Base-by-base conservation (phyloP, 2,113 vertebrate species). In the Lanius collurio region DNA sequence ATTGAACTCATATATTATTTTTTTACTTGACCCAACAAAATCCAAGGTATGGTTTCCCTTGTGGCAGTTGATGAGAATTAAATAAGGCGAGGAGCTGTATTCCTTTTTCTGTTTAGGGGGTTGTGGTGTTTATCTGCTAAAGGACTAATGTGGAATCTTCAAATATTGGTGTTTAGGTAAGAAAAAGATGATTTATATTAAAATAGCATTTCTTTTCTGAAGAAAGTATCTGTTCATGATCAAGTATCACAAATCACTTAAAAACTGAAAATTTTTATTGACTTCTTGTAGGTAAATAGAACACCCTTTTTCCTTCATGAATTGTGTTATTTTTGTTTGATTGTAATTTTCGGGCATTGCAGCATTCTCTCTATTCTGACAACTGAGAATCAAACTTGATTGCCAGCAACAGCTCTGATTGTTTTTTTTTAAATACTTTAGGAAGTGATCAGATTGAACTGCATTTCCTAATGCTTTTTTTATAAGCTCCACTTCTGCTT, bases 371-470 rank as follows among this genome's bases (percentile, higher is more conserved):
- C 24, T 50, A 1, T 73, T 57, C 28, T 59, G 1, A 39, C 12
- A 80, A 21, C 23, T 20, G 68, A 83, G 24, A 90, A 52, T 52
- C 46, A 33, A 49, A 23, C 23, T 30, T 76, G 49, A 8, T 60
- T 89, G 56, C 49, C 33, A 46, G 27, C 56, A 47, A 15, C 64
- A 53, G 44, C 71, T 81, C 41, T 77, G 56, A 80, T 56, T 67
- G 35, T 62, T 67, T 90, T 95, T 55, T n/a, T 47, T 21, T 64
- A 6, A 70, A 26, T 59, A 13, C 71, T 91, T 70, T 31, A 90
- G 86, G 83, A 95, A 96, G 74, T 50, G 24, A 75, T 95, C 49
- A 62, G 71, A 41, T 87, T 64, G n/a, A 83, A 68, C 41, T 33
- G 7, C 13, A 24, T 92, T 89, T 93, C 92, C 68, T 39, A 50